phyloP scores from a whole-genome alignment of 2,797 vertebrate genomes.

The Dipus sagitta region DNA sequence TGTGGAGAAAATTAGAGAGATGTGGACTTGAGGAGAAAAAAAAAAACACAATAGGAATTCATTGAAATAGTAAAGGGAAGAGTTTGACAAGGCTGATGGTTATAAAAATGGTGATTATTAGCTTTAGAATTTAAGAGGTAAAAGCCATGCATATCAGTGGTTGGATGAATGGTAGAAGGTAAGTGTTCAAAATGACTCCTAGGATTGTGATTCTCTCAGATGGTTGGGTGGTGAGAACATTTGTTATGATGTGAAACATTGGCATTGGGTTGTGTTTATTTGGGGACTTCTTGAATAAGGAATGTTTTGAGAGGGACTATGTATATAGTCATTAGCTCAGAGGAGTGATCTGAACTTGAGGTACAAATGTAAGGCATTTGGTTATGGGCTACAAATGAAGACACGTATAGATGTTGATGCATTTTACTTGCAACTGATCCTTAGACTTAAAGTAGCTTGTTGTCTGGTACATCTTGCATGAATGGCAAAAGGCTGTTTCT shows the following conservation, averaged over 20 bases:
- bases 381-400: background rate
- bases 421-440: background rate
- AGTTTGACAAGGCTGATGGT: background rate
- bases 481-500: background rate
- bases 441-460: background rate
- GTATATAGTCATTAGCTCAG: background rate
- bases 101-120: background rate
- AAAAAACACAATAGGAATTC: background rate
- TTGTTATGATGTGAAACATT: background rate
- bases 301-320: background rate
- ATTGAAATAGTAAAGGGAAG: background rate
- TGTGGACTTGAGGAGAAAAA: background rate
- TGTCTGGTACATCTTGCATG: background rate
- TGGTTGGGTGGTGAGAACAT: background rate
- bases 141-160: background rate
- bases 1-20: conserved; percentile 24
- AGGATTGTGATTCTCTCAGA: background rate
- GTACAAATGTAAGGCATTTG: background rate
- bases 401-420: background rate
- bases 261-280: background rate
- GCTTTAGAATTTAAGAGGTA: conserved; percentile 1
- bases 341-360: background rate
- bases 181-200: background rate
- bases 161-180: background rate
- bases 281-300: background rate